These are phyloP conservation scores for Paelopatides confundens DNA, from an alignment of 53 echinoderm and acorn worm species.

Conservation along the genomic window DNA sequence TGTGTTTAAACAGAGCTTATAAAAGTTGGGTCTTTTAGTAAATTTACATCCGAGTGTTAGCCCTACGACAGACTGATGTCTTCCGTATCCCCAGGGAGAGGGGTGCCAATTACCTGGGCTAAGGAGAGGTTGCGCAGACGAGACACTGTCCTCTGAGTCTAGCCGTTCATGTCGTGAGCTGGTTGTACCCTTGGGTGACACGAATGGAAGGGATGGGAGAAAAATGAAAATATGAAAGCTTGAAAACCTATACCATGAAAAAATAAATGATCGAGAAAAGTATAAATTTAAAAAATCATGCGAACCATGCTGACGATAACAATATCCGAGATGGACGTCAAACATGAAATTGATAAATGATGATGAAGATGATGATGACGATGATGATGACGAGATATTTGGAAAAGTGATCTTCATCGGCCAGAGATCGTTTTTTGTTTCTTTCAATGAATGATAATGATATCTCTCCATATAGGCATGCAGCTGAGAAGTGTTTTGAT, in stretches of 20 bases:
- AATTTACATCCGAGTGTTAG: background rate
- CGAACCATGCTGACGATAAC: background rate
- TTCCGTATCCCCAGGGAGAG: background rate
- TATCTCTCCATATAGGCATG: background rate
- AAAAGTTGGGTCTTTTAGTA: too few species aligned
- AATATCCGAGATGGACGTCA: background rate
- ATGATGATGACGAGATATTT: background rate
- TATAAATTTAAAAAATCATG: background rate
- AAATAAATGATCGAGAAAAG: background rate
- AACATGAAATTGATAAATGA: background rate
- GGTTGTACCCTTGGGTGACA: constrained; percentile 76
- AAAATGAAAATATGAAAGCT: constrained; percentile 50
- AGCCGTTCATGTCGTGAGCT: constrained; percentile 91
- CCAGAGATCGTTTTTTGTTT: background rate
- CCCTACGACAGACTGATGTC: background rate
- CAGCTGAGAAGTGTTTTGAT: background rate
- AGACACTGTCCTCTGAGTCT: constrained; percentile 95
- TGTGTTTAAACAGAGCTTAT: too few species aligned
- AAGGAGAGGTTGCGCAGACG: constrained; percentile 92
- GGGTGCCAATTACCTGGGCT: constrained; percentile 76
- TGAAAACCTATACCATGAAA: constrained; percentile 7
- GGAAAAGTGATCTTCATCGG: too few species aligned
- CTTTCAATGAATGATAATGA: background rate
- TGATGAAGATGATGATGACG: background rate
- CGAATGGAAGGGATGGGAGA: constrained; percentile 46